These are phyloP conservation scores for Catostylus mosaicus DNA, from an alignment of 30 jellyfish, hydroid and myxozoan species.

Conservation along the genomic window DNA sequence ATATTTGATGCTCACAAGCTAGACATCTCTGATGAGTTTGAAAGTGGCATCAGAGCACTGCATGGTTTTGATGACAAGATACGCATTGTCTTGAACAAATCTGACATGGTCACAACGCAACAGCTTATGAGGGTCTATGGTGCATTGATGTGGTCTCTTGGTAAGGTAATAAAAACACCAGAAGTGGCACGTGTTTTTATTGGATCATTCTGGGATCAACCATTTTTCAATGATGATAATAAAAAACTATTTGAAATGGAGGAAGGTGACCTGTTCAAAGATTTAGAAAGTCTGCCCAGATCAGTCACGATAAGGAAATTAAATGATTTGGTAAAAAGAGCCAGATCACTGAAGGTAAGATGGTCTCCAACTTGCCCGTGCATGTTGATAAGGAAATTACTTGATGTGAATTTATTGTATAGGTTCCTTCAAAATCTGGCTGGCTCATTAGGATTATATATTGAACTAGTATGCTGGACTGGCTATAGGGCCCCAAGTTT, in stretches of 20 bases:
- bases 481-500: too few relatives aligned
- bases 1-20: constrained; percentile 98
- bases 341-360: constrained; percentile 94
- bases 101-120: constrained; percentile 96
- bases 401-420: too few relatives aligned
- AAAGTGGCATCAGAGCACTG: constrained; percentile 91
- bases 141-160: constrained; percentile 99
- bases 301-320: constrained; percentile 91
- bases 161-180: constrained; percentile 98
- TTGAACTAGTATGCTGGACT: too few relatives aligned
- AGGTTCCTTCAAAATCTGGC: too few relatives aligned
- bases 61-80: constrained; percentile 97
- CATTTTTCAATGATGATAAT: constrained; percentile 73
- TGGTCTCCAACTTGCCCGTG: not conserved
- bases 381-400: not conserved
- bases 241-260: constrained; percentile 93
- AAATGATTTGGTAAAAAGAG: constrained; percentile 97
- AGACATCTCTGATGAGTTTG: constrained; percentile 98
- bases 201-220: constrained; percentile 99
- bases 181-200: constrained; percentile 98
- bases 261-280: constrained; percentile 91
- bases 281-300: constrained; percentile 84
- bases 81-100: constrained; percentile 92
- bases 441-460: too few relatives aligned
- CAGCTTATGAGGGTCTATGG: constrained; percentile 99